Conservation (phyloP, 2,888 invertebrate genomes). For the Yponomeuta malinellus region DNA sequence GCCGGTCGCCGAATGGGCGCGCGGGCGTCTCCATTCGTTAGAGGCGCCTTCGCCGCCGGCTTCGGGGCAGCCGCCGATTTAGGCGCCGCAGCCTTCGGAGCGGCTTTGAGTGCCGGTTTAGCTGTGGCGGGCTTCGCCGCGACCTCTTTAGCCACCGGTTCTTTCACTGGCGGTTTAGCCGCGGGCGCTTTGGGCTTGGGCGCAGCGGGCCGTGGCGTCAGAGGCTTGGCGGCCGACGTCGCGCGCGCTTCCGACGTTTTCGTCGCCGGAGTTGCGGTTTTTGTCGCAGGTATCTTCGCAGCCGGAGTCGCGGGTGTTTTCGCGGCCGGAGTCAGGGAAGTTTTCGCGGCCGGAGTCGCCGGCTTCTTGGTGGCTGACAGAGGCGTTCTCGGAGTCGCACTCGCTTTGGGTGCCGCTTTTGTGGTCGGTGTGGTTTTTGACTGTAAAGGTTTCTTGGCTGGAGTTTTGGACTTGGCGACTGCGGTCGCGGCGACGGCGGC, state of each 20-base stretch:
- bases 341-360: slow-evolving; percentile 20
- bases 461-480: slow-evolving; percentile 28
- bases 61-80: slow-evolving; percentile 17
- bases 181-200: slow-evolving; percentile 21
- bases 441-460: slow-evolving; percentile 28
- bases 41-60: slow-evolving; percentile 34
- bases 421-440: slow-evolving; percentile 27
- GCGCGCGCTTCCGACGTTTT: slow-evolving; percentile 36
- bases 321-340: slow-evolving; percentile 24
- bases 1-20: slow-evolving; percentile 17
- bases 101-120: slow-evolving; percentile 20
- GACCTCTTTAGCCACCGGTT: slow-evolving; percentile 19
- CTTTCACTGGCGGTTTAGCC: slow-evolving; percentile 33
- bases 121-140: slow-evolving; percentile 23
- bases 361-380: slow-evolving; percentile 29
- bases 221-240: slow-evolving; percentile 34
- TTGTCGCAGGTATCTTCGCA: slow-evolving; percentile 19
- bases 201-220: slow-evolving; percentile 28
- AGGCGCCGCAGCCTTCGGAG: slow-evolving; percentile 1
- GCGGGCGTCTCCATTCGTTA: slow-evolving; percentile 71
- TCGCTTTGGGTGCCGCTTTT: slow-evolving; percentile 25
- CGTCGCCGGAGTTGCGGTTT: slow-evolving; percentile 24
- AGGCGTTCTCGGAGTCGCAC: slow-evolving; percentile 22
- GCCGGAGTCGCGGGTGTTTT: slow-evolving; percentile 25
- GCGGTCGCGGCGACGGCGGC: slow-evolving; percentile 37